Conservation (phyloP, 1,140 invertebrate genomes). For the Drosophila melanica region DNA sequence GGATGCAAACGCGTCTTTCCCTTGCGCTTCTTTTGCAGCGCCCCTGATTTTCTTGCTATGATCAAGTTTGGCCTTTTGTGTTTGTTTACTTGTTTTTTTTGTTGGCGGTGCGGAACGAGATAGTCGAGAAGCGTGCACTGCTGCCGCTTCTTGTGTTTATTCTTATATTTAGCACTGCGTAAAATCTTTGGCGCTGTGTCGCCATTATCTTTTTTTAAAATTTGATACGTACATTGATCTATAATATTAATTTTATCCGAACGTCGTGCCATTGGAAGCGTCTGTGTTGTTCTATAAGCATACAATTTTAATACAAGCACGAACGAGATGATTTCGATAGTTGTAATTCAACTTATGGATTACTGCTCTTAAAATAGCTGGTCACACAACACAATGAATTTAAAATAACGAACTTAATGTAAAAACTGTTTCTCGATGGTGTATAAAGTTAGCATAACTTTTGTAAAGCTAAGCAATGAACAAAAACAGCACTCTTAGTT, state of each 20-base stretch:
- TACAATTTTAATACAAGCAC: not conserved
- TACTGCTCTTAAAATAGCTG: not conserved
- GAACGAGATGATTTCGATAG: constrained; percentile 1
- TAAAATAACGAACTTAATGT: not conserved
- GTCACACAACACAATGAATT: not conserved
- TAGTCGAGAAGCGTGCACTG: constrained; percentile 59
- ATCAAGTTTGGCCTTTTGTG: constrained; percentile 15
- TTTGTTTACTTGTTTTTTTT: constrained; percentile 27
- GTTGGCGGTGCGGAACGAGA: constrained; percentile 35
- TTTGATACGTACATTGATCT: constrained; percentile 41
- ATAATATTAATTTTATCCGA: constrained; percentile 59
- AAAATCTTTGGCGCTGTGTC: constrained; percentile 7
- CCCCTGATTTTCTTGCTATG: constrained; percentile 19
- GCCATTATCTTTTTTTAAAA: constrained; percentile 17
- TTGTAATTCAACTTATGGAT: not conserved
- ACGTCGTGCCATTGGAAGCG: constrained; percentile 35
- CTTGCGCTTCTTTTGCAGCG: constrained; percentile 46
- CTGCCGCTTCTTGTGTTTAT: constrained; percentile 47
- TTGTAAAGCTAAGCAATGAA: not conserved
- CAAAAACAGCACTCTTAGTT: not conserved
- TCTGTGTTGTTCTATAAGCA: not conserved
- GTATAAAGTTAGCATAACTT: not conserved
- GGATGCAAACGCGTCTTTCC: constrained; percentile 58
- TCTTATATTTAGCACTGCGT: constrained; percentile 69
- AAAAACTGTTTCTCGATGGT: not conserved